A percentile compares a stretch with the other conserved stretches of the same genome.
Evolutionary conservation across 2,113 vertebrate genomes (phyloP).

Genomic region (Neotoma lepida): DNA sequence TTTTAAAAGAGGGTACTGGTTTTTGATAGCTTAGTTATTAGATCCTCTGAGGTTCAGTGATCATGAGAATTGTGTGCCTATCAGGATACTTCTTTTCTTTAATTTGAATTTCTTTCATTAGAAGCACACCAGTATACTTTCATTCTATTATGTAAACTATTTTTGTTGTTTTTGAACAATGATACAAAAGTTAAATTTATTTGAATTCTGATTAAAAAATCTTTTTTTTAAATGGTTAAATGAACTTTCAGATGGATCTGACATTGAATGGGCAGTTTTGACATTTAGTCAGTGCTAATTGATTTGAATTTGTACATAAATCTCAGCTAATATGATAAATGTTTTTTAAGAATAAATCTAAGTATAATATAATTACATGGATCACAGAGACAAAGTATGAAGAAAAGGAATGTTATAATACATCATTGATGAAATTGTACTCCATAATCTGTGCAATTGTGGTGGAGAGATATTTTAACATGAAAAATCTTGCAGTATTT

Average conservation of each 20-base stretch:
- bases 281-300: constrained; percentile 40
- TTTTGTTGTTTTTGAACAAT: constrained; percentile 28
- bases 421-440: constrained; percentile 14
- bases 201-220: background rate
- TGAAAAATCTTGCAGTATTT: constrained; percentile 55
- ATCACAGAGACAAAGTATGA: constrained; percentile 37
- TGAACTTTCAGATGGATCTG: constrained; percentile 33
- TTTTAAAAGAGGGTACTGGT: constrained; percentile 24
- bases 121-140: constrained; percentile 30
- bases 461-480: constrained; percentile 35
- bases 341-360: constrained; percentile 46
- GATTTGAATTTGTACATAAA: constrained; percentile 42
- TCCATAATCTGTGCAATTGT: background rate
- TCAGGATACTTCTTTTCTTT: background rate
- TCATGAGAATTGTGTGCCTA: constrained; percentile 25
- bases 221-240: constrained; percentile 27
- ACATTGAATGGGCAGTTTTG: constrained; percentile 49
- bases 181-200: constrained; percentile 41
- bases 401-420: constrained; percentile 37
- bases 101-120: background rate
- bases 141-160: background rate
- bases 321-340: constrained; percentile 52
- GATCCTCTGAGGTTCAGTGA: constrained; percentile 11
- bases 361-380: constrained; percentile 6
- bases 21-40: constrained; percentile 61